Evolutionary conservation across 2,888 invertebrate species (phyloP), one percentile per base, ranked within the genome.

Genomic region (Byasa hedistus): DNA sequence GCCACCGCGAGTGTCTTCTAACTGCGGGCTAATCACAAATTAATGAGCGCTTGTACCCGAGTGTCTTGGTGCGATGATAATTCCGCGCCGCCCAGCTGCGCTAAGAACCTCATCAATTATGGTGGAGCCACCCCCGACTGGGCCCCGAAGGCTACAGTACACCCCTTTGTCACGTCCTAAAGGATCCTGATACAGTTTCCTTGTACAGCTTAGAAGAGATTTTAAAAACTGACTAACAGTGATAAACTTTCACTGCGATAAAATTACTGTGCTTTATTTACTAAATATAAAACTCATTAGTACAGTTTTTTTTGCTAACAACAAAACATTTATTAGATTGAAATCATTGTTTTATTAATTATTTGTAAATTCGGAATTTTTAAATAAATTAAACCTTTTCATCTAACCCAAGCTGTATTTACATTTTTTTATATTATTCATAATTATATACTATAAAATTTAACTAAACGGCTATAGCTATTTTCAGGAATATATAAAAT

Each of bases 71-170:
- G 81, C 83, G 82, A 88, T 89, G 89, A 91, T 89, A 89, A 89
- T 88, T 87, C 85, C 80, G 74, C 77, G 77, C 80, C 84, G 79
- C 89, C 88, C 90, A 84, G 87, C 89, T 84, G 91, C 83, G 91
- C 87, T 88, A 91, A 91, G 90, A 91, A 86, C 86, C 85, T 87
- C 91, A 91, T 91, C 89, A 87, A 91, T 91, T 91, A 91, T 87
- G 85, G 86, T 81, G 78, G 79, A 87, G 82, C 84, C 84, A 81
- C 87, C 87, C 87, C 84, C 79, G 70, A 75, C 79, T 72, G 77
- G 72, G 79, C 73, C 78, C 77, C 76, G 72, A 78, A 77, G 79
- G 79, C 75, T 73, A 75, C 70, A 69, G 64, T 75, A 79, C 80
- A 81, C 81, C 83, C 83, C 78, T 77, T 77, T 70, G 75, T 67